A percentile compares a stretch with the other conserved stretches of the same genome.
phyloP scores from a whole-genome alignment of 1,140 invertebrate species.

The Neelides sp. region DNA sequence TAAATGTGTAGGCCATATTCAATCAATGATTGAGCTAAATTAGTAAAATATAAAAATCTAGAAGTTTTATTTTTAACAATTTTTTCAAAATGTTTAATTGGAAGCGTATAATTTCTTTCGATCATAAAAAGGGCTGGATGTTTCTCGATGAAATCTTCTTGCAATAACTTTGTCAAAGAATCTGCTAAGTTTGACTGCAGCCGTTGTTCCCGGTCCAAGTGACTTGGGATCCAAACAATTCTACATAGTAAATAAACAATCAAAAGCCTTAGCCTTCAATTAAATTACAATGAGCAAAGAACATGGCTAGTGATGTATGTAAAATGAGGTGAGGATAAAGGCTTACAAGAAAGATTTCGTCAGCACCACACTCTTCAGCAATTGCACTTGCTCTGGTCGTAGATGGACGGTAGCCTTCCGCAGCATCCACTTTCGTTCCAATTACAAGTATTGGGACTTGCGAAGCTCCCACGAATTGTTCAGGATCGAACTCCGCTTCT shows the following conservation, averaged over 20 bases:
- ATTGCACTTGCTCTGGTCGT: constrained; percentile 53
- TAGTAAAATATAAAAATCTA: no score
- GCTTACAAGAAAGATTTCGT: constrained; percentile 71
- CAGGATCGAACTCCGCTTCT: constrained; percentile 67
- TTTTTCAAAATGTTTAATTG: no score
- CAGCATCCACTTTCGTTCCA: constrained; percentile 80
- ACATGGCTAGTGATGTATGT: no score
- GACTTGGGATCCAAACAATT: constrained; percentile 67
- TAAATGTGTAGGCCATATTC: no score
- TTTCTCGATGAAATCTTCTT: constrained; percentile 29
- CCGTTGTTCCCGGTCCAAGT: constrained; percentile 78
- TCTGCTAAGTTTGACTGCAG: constrained; percentile 76
- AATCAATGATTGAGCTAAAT: no score
- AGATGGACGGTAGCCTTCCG: constrained; percentile 52
- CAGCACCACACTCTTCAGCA: constrained; percentile 81
- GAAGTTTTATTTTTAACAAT: no score
- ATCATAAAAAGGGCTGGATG: constrained; percentile 20
- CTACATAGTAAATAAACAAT: constrained; percentile 34
- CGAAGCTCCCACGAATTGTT: constrained; percentile 72
- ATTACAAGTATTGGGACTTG: constrained; percentile 83
- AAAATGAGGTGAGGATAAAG: no score
- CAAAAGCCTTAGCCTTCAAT: no score
- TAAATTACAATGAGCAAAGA: background rate
- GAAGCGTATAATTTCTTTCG: constrained; percentile 16
- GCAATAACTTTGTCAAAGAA: constrained; percentile 80